Evolutionary conservation across 2,888 invertebrate genomes (phyloP), one percentile per base, ranked within the genome.

Genomic region (Abrostola tripartita): DNA sequence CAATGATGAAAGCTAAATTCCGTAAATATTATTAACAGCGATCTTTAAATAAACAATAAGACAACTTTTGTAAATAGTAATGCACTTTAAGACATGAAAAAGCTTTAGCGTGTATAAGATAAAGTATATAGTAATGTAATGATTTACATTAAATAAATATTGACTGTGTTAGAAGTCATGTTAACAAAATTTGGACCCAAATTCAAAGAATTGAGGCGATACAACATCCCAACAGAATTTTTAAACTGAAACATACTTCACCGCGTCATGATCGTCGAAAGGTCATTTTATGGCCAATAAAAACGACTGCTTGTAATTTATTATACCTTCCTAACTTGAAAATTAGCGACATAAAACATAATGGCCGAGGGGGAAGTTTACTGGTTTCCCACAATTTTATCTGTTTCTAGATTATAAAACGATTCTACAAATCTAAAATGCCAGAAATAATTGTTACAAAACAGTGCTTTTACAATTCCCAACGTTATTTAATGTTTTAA

Each of bases 201-300:
- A 44, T 8, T 14, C 14, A 47, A 14, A 8, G 0, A 9, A 24
- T 47, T 47, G 14, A 14, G 9, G 5, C 8, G 5, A 8, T 8
- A 24, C 14, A 47, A 24, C 8, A 14, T 47, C 9, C 10, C 0
- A 47, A 5, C 5, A 8, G 37, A 40, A 61, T 65, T 74, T n/a
- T 59, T 57, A 71, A 65, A 49, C 54, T 55, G 1, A 37, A 58
- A 58, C 51, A 71, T 49, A 58, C 58, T 59, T 49, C 58, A 12
- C 11, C 54, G 49, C n/a, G 9, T 11, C 38, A 36, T 35, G 69
- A 74, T 59, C 75, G 59, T 56, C 47, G 14, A 65, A 12, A 49
- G 75, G 55, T 76, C 76, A 76, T 61, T 73, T 72, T 65, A 76
- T 65, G 52, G 41, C 24, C 56, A 47, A 70, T 68, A 64, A 70